These are phyloP conservation scores for Gila orcuttii DNA, from an alignment of 2,113 vertebrate genomes.

Conservation along the genomic window DNA sequence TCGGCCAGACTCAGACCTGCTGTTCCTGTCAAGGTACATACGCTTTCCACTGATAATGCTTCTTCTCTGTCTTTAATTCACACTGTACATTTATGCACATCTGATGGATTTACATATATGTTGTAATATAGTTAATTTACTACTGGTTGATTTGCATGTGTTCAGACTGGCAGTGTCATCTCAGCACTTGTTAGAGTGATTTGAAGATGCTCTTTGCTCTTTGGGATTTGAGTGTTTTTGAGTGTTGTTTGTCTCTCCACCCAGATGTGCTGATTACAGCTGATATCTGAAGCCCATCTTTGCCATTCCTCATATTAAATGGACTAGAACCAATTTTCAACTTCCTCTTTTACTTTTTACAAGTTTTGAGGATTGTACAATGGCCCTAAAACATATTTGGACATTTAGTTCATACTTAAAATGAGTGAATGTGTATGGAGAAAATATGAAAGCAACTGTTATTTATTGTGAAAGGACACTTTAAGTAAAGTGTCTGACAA, in stretches of 20 bases:
- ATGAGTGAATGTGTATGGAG: background rate
- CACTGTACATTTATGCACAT: background rate
- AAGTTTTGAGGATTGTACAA: background rate
- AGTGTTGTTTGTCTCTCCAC: conserved; percentile 53
- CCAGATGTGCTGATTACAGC: conserved; percentile 63
- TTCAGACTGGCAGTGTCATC: background rate
- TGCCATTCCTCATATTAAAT: conserved; percentile 62
- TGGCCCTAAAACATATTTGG: background rate
- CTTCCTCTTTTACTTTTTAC: conserved; percentile 38
- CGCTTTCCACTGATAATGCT: background rate
- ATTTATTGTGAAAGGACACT: background rate
- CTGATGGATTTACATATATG: background rate
- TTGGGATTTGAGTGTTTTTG: conserved; percentile 46
- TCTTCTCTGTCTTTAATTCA: background rate
- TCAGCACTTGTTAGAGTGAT: background rate
- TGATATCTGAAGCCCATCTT: conserved; percentile 51
- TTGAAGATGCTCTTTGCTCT: background rate
- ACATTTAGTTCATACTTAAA: background rate
- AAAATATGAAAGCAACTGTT: background rate
- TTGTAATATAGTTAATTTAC: background rate
- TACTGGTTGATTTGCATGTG: background rate
- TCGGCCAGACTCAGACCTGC: conserved; percentile 25
- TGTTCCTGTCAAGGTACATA: conserved; percentile 55
- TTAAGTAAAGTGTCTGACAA: background rate
- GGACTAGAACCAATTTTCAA: conserved; percentile 55